These are phyloP conservation scores for Pseudorhombus dupliciocellatus DNA, from an alignment of 2,113 vertebrate genomes.

Conservation along the genomic window DNA sequence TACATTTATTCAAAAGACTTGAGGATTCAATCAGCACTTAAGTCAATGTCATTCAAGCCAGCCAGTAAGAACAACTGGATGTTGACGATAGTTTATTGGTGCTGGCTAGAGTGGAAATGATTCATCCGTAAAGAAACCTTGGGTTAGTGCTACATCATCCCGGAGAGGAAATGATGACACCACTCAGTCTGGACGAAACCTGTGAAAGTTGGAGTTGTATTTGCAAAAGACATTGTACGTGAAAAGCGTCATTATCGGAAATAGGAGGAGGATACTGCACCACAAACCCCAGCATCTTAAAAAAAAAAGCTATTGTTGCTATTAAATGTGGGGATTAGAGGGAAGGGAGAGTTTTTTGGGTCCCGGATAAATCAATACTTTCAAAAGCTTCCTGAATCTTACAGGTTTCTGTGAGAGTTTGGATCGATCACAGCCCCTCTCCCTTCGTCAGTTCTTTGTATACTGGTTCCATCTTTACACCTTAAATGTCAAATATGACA, in stretches of 20 bases:
- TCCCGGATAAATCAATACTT: slow-evolving; percentile 43
- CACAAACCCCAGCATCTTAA: no score
- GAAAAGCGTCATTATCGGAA: slow-evolving; percentile 1
- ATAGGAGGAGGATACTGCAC: no score
- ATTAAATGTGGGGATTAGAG: slow-evolving; percentile 39
- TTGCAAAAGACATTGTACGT: not conserved
- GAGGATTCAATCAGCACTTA: no score
- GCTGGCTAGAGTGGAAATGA: no score
- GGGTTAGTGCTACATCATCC: no score
- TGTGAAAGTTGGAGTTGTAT: not conserved
- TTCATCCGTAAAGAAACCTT: no score
- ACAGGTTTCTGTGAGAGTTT: slow-evolving; percentile 42
- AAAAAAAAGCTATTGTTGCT: slow-evolving; percentile 22
- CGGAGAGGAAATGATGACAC: slow-evolving; percentile 9
- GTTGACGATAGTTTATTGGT: no score
- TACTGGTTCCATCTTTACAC: not conserved
- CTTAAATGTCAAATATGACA: slow-evolving; percentile 1
- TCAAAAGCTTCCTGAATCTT: slow-evolving; percentile 37
- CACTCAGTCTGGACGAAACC: slow-evolving; percentile 7
- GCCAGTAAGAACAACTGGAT: no score
- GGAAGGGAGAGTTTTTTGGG: slow-evolving; percentile 27
- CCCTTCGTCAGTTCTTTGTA: slow-evolving; percentile 4
- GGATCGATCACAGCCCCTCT: slow-evolving; percentile 18
- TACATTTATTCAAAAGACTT: no score
- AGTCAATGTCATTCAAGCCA: no score